Conservation (phyloP, 2,113 vertebrate genomes). For the Eurystomus gularis region DNA sequence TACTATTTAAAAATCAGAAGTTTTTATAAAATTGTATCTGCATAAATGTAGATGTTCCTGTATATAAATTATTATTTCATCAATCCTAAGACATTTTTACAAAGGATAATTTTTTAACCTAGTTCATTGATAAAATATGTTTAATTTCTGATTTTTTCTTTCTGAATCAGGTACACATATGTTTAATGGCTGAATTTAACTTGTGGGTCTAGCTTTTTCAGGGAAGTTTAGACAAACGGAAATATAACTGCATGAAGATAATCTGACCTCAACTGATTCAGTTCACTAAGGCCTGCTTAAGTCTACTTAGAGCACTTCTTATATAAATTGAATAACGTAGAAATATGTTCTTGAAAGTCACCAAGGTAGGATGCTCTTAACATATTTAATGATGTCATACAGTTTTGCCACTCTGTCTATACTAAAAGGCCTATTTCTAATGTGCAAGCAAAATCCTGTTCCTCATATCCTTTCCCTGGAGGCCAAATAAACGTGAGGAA, state of each 20-base stretch:
- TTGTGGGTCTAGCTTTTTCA: neutral
- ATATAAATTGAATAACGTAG: neutral
- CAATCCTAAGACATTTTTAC: neutral
- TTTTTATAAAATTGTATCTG: neutral
- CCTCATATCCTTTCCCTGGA: neutral
- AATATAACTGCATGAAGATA: neutral
- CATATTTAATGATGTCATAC: neutral
- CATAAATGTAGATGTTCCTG: neutral
- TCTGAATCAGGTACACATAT: neutral
- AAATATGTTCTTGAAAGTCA: neutral
- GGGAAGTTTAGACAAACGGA: neutral
- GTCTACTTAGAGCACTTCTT: neutral
- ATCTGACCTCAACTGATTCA: neutral
- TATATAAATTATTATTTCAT: neutral
- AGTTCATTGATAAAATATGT: neutral
- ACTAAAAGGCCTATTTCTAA: neutral
- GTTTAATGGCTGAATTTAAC: neutral
- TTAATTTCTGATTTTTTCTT: neutral
- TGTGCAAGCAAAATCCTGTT: neutral
- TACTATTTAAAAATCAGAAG: neutral
- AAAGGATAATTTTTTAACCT: neutral
- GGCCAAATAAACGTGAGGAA: neutral
- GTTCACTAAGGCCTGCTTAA: neutral
- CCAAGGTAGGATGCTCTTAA: neutral
- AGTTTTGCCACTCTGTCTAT: neutral